Percentiles rank a stretch among this genome's conserved stretches.
Evolutionary conservation across 2,888 invertebrate genomes (phyloP).

Genomic region (Chamaedrilus cognettii): DNA sequence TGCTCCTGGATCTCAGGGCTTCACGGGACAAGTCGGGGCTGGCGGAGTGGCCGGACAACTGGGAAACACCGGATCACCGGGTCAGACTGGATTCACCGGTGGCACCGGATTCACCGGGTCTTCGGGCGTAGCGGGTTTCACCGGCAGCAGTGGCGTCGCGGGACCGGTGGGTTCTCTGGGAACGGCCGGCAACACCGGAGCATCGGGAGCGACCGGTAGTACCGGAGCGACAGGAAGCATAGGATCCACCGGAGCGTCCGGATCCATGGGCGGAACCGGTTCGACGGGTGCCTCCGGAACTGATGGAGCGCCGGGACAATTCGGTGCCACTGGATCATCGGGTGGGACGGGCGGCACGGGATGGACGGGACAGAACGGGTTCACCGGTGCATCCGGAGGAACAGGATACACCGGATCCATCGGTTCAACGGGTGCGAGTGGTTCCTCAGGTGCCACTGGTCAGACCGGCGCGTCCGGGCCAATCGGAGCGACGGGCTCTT

Average conservation of each 20-base stretch:
- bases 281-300: conserved; percentile 2
- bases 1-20: background rate
- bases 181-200: conserved; percentile 15
- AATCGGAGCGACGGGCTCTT: conserved; percentile 28
- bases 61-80: background rate
- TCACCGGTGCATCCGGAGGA: conserved; percentile 16
- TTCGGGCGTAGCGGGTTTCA: too few species aligned
- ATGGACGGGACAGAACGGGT: conserved; percentile 32
- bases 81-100: background rate
- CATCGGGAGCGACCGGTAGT: conserved; percentile 30
- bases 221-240: conserved; percentile 15
- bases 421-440: conserved; percentile 23
- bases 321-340: conserved; percentile 6
- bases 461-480: conserved; percentile 30
- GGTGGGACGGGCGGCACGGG: conserved; percentile 44
- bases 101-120: background rate
- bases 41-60: background rate
- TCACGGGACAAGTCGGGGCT: background rate
- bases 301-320: conserved; percentile 13
- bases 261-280: conserved; percentile 1
- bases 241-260: conserved; percentile 20
- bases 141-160: background rate
- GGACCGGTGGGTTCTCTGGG: background rate
- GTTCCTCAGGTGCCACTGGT: conserved; percentile 26
- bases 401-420: conserved; percentile 73